Evolutionary conservation across 1,140 invertebrate species (phyloP), one percentile per base, ranked within the genome.

Genomic region (Drosophila santomea): DNA sequence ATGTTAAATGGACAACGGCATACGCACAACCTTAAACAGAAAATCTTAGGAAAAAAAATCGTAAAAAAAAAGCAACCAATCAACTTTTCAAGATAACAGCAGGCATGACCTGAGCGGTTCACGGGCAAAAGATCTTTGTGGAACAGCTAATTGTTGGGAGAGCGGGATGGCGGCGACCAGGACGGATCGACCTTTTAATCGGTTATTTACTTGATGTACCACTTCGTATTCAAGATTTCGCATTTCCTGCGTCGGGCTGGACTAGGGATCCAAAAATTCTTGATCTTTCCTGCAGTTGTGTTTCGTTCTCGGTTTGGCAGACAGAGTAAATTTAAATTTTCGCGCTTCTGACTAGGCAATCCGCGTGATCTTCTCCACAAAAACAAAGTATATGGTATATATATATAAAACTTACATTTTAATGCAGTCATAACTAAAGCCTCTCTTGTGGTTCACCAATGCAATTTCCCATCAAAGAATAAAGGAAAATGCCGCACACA

Each of bases 1-100:
- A 41, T 45, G 38, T 67, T 63, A 51, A 45, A 78, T 28, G 75
- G 64, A 63, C 56, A 89, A 35, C 11, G 58, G 63, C 78, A 61
- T n/a, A 41, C 44, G n/a, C 59, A 36, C 47, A 38, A 3, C 25
- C 43, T 20, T 15, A 56, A 79, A 48, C 79, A 43, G 35, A 66
- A 78, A 23, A 17, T 20, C 4, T 44, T 17, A 69, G 1, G 11
- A 14, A 35, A 45, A 56, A 52, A 62, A 63, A 36, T 1, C 8
- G 35, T 74, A 47, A 56, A 55, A 57, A 15, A 55, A 20, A 50
- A 52, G 51, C 39, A 28, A 41, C 43, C 44, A 14, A 32, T 60
- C 39, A 62, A 52, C 32, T 54, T 62, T 62, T 50, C 41, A 81
- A 48, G 39, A 47, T 51, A 59, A 55, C 20, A 56, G 51, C 48